Evolutionary conservation across 1,140 invertebrate genomes (phyloP).

Genomic region (Solenopsis fugax): DNA sequence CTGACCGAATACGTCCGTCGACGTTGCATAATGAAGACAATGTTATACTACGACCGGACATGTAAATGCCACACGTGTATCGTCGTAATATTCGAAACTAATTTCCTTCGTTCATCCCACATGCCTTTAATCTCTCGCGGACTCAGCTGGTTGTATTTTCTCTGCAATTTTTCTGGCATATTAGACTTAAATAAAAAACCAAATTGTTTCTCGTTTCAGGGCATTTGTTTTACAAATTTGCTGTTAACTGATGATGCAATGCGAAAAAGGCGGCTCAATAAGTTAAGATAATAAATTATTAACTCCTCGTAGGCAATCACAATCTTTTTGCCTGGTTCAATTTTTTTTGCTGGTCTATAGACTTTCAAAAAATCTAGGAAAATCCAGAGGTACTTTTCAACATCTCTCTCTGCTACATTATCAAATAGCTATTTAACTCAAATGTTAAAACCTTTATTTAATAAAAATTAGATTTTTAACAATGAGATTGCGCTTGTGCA

Average conservation of each 20-base stretch:
- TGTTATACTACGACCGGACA: neutral
- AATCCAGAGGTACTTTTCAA: too few species aligned
- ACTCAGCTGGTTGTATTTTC: neutral
- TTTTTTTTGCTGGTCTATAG: too few species aligned
- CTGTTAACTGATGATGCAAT: neutral
- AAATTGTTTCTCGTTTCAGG: neutral
- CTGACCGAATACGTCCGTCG: neutral
- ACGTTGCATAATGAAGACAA: constrained; percentile 5
- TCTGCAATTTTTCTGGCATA: neutral
- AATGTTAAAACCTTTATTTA: too few species aligned
- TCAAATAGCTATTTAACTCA: too few species aligned
- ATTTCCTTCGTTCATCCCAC: neutral
- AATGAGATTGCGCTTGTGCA: too few species aligned
- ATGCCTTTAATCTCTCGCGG: neutral
- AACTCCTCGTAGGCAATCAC: too few species aligned
- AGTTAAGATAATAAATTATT: neutral
- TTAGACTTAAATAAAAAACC: neutral
- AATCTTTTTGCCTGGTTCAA: too few species aligned
- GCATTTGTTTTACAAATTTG: neutral
- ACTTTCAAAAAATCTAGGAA: too few species aligned
- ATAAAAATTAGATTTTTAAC: too few species aligned
- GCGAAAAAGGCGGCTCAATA: neutral
- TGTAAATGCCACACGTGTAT: neutral
- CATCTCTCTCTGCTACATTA: too few species aligned
- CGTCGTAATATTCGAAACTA: neutral